Base-by-base conservation (phyloP, 2,113 vertebrate species). In the Pluvialis apricaria region DNA sequence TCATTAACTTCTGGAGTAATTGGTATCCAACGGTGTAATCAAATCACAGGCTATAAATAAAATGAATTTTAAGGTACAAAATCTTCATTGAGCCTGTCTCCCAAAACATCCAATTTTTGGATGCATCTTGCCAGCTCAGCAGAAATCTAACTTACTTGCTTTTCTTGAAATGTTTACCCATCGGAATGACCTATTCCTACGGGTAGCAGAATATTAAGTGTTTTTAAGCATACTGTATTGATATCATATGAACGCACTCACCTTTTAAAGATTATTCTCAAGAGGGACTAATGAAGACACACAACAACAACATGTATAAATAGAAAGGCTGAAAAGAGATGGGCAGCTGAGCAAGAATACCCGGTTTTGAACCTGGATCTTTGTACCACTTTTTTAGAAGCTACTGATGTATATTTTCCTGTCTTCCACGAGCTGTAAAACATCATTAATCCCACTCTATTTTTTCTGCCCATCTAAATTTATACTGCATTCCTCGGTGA, bases 1-100 rank as follows among this genome's bases (percentile, higher is more conserved):
- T 94, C 85, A 84, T 95, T 94, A 92, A 78, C 49, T 96, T 90
- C 55, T 78, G 36, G 42, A 82, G 82, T 94, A 96, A 92, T 93
- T 94, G 79, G 40, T 89, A 96, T 82, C 86, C 89, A 91, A 61
- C 6, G 4, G 71, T 58, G 57, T 91, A 96, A 92, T 91, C 45
- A 92, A 95, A 94, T 90, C 68, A 90, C 42, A 94, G 58, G 34
- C 82, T 88, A 47, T 93, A 85, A 94, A 95, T 80, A 94, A 93
- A 93, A 82, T 6, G n/a, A 91, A 82, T 77, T 87, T 95, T 83
- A 84, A 75, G 68, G 49, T 36, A 84, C 25, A 72, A 81, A 94
- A 75, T 73, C 21, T 64, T 91, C 31, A 44, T 6, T 83, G 52
- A n/a, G 24, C 36, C 19, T 45, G n/a, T 60, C 29, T 89, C 40